These are phyloP conservation scores for Rhinogobius similis DNA, from an alignment of 2,113 vertebrate species.

Conservation along the genomic window DNA sequence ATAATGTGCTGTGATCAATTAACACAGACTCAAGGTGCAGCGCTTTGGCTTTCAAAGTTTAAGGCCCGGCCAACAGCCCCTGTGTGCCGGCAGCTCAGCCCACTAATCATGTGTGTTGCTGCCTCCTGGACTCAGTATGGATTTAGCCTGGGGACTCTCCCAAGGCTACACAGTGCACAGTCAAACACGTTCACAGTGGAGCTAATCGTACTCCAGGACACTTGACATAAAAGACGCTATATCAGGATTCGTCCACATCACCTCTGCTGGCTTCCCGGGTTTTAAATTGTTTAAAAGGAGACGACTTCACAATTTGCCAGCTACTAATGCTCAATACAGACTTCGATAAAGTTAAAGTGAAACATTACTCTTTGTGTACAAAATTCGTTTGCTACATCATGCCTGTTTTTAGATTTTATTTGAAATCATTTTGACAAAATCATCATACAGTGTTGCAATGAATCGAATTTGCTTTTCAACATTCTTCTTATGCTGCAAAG, in stretches of 20 bases:
- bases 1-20: constrained; percentile 81
- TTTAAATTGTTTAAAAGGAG: constrained; percentile 39
- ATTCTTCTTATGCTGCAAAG: too few relatives aligned
- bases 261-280: constrained; percentile 34
- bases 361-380: neutral
- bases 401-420: neutral
- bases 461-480: neutral
- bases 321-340: neutral
- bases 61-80: constrained; percentile 61
- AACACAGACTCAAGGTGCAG: constrained; percentile 77
- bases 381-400: neutral
- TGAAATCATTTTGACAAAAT: neutral
- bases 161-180: constrained; percentile 81
- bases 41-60: constrained; percentile 74
- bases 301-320: constrained; percentile 15
- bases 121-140: constrained; percentile 79
- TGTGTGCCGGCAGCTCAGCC: constrained; percentile 72
- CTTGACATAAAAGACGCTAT: constrained; percentile 81
- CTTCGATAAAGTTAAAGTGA: neutral
- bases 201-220: constrained; percentile 85
- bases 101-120: constrained; percentile 74
- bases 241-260: constrained; percentile 40
- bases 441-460: neutral
- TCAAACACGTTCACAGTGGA: constrained; percentile 83
- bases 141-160: constrained; percentile 86